These are phyloP conservation scores for Rhombomys opimus DNA, from an alignment of 2,113 vertebrate genomes.

Conservation along the genomic window DNA sequence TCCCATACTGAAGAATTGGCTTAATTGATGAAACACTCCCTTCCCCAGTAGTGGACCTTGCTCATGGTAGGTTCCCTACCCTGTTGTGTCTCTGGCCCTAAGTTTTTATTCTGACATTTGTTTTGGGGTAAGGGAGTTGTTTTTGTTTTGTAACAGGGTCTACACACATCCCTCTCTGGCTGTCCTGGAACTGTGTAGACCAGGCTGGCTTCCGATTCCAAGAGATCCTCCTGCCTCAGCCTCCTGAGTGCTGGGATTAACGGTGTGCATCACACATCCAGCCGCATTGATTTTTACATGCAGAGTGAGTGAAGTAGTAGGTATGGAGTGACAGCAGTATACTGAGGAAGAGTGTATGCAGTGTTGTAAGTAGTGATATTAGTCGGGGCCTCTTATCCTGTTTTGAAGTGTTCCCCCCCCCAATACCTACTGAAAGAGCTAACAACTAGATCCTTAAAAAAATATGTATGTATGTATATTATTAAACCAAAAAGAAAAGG, in stretches of 20 bases:
- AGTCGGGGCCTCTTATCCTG: background rate
- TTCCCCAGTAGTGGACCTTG: background rate
- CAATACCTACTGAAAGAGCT: background rate
- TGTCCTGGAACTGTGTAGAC: background rate
- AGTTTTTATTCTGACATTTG: constrained; percentile 18
- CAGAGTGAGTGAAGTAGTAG: background rate
- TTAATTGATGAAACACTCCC: background rate
- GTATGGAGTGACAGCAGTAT: background rate
- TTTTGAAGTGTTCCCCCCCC: background rate
- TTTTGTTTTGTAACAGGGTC: background rate
- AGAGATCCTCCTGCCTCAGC: background rate
- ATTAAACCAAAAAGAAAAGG: background rate
- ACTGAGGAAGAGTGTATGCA: too few species aligned
- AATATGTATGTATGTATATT: background rate
- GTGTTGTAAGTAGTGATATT: background rate
- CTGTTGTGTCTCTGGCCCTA: background rate
- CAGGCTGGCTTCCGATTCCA: background rate
- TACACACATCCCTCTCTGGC: background rate
- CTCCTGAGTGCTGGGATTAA: background rate
- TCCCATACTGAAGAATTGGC: background rate
- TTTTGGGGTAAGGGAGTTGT: background rate
- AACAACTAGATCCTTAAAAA: background rate
- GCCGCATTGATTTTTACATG: background rate
- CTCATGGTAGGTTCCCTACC: background rate
- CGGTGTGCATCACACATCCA: too few species aligned